A percentile compares a stretch with the other conserved stretches of the same genome.
phyloP scores from a whole-genome alignment of 2,113 vertebrate species.

The Athene noctua region DNA sequence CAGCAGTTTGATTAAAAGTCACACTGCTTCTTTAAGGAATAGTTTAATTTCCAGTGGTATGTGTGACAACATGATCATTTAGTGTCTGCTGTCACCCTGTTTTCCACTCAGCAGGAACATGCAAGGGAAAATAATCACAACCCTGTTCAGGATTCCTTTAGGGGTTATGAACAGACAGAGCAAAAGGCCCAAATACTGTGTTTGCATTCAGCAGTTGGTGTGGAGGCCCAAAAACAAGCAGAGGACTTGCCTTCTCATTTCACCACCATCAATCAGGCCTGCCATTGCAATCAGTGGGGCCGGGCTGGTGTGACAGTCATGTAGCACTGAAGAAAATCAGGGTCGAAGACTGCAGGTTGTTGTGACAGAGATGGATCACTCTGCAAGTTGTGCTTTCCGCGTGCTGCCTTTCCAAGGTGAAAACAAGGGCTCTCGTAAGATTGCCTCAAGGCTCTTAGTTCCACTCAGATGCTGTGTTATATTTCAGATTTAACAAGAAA shows the following conservation, averaged over 20 bases:
- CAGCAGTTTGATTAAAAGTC: background rate
- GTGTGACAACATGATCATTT: background rate
- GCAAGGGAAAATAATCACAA: background rate
- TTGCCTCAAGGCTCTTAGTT: background rate
- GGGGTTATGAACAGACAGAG: background rate
- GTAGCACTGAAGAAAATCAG: background rate
- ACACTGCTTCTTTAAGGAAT: background rate
- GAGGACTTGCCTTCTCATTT: background rate
- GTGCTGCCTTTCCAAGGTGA: background rate
- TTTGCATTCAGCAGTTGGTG: background rate
- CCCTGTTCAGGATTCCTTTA: background rate
- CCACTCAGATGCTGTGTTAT: background rate
- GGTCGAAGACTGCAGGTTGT: background rate
- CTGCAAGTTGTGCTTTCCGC: background rate
- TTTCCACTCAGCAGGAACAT: background rate
- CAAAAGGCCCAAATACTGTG: background rate
- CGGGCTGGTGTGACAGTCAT: background rate
- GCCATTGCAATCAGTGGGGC: background rate
- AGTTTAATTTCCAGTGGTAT: background rate
- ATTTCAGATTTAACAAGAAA: background rate
- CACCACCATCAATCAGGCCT: background rate
- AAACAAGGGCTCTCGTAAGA: background rate
- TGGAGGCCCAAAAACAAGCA: background rate
- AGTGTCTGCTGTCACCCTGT: background rate
- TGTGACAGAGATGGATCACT: background rate